phyloP scores from a whole-genome alignment of 2,888 invertebrate genomes.

The Archips crataeganus region DNA sequence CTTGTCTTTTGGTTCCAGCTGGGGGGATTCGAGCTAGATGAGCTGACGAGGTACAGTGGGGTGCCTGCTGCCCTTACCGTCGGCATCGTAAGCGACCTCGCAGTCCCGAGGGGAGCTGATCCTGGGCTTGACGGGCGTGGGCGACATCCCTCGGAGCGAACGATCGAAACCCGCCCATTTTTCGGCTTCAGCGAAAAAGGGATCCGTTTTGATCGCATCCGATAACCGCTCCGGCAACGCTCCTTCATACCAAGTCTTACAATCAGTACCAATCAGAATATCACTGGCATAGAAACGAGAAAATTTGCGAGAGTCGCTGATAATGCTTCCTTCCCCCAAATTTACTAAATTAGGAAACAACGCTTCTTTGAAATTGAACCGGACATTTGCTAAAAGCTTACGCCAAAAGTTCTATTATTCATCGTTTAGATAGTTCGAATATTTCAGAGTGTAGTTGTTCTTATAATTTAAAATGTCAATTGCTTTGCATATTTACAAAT shows the following conservation, averaged over 20 bases:
- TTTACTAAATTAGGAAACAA: not conserved
- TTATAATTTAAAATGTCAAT: constrained; percentile 58
- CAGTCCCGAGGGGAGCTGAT: constrained; percentile 89
- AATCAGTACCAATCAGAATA: constrained; percentile 66
- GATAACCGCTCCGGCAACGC: constrained; percentile 76
- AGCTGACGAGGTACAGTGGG: constrained; percentile 74
- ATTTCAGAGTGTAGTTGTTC: constrained; percentile 78
- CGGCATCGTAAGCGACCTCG: constrained; percentile 91
- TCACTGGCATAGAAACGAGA: constrained; percentile 37
- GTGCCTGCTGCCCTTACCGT: constrained; percentile 88
- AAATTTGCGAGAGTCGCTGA: not conserved
- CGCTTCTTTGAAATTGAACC: constrained; percentile 2
- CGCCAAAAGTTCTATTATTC: constrained; percentile 7
- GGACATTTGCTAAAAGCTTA: constrained; percentile 7
- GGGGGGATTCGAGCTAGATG: constrained; percentile 50
- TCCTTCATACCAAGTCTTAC: constrained; percentile 82
- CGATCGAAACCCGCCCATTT: constrained; percentile 86
- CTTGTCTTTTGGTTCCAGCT: constrained; percentile 4
- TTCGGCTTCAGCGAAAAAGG: constrained; percentile 83
- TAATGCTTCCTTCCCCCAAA: constrained; percentile 14
- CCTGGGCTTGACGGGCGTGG: constrained; percentile 90
- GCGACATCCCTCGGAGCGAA: constrained; percentile 86
- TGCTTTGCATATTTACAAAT: constrained; percentile 78
- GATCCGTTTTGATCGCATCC: constrained; percentile 81
- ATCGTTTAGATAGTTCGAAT: constrained; percentile 7